Evolutionary conservation across 1,140 invertebrate species (phyloP).

Genomic region (Drosophila subpulchrella): DNA sequence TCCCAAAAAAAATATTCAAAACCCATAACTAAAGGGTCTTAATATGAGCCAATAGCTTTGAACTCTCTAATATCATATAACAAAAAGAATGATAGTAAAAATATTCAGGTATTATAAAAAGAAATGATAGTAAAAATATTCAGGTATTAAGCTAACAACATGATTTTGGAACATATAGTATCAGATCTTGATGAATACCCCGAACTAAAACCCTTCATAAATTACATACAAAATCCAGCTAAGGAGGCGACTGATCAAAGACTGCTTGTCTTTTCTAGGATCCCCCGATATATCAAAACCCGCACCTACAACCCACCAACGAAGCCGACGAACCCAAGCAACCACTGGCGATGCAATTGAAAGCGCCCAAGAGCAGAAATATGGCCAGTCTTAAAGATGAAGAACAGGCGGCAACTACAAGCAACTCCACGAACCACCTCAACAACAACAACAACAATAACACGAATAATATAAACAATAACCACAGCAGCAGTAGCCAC

Average conservation of each 20-base stretch:
- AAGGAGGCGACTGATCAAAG: slow-evolving; percentile 63
- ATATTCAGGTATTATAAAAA: too few relatives aligned
- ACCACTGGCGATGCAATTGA: slow-evolving; percentile 76
- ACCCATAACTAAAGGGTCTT: too few relatives aligned
- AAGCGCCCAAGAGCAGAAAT: slow-evolving; percentile 71
- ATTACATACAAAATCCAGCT: slow-evolving; percentile 21
- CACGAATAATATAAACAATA: slow-evolving; percentile 39
- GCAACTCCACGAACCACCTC: slow-evolving; percentile 37
- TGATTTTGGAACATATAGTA: too few relatives aligned
- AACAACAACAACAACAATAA: slow-evolving; percentile 42
- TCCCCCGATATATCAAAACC: slow-evolving; percentile 17
- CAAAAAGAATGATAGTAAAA: too few relatives aligned
- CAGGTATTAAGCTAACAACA: not conserved
- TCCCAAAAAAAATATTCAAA: too few relatives aligned
- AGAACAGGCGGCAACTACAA: slow-evolving; percentile 64
- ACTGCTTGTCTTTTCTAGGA: slow-evolving; percentile 65
- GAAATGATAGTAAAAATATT: too few relatives aligned
- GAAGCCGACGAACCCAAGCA: slow-evolving; percentile 36
- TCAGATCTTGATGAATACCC: not conserved
- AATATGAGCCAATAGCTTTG: too few relatives aligned
- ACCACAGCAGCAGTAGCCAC: slow-evolving; percentile 25
- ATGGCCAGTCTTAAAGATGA: slow-evolving; percentile 80
- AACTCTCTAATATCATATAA: too few relatives aligned
- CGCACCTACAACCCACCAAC: slow-evolving; percentile 34
- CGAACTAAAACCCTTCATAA: not conserved